Percentiles rank a stretch among this genome's conserved stretches.
Conservation (phyloP, 2,888 invertebrate genomes). For the Pollenia angustigena region DNA sequence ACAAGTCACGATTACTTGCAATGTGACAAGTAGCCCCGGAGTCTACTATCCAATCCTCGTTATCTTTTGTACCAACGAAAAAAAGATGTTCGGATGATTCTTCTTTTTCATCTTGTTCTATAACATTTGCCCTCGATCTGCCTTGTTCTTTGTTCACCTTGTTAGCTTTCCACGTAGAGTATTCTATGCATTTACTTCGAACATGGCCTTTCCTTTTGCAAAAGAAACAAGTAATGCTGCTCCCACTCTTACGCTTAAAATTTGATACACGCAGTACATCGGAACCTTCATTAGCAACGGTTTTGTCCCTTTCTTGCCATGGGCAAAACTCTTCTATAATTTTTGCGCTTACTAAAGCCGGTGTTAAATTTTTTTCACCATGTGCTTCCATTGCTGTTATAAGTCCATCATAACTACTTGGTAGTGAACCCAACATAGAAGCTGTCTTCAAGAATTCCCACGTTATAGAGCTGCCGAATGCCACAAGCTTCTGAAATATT, state of each 20-base stretch:
- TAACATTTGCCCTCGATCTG: slow-evolving; percentile 41
- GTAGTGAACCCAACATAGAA: slow-evolving; percentile 40
- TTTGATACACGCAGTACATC: slow-evolving; percentile 11
- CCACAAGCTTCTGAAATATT: slow-evolving; percentile 57
- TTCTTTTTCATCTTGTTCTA: slow-evolving; percentile 43
- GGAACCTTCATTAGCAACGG: slow-evolving; percentile 5
- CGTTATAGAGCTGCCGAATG: slow-evolving; percentile 46
- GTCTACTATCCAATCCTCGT: slow-evolving; percentile 71
- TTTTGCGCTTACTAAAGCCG: slow-evolving; percentile 52
- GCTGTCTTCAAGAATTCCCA: slow-evolving; percentile 59
- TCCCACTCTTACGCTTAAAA: slow-evolving; percentile 24
- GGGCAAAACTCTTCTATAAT: slow-evolving; percentile 66
- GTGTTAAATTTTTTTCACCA: slow-evolving; percentile 47
- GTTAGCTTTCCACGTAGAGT: slow-evolving; percentile 55
- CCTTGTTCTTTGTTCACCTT: slow-evolving; percentile 21
- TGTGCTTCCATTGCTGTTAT: slow-evolving; percentile 69
- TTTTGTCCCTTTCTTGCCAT: slow-evolving; percentile 24
- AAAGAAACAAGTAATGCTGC: slow-evolving; percentile 66
- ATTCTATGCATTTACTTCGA: slow-evolving; percentile 64
- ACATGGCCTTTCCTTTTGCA: slow-evolving; percentile 66
- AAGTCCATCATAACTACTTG: slow-evolving; percentile 67
- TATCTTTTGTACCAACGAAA: slow-evolving; percentile 27
- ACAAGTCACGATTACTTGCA: slow-evolving; percentile 44
- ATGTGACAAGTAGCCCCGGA: slow-evolving; percentile 71
- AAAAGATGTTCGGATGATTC: slow-evolving; percentile 43